phyloP scores from a whole-genome alignment of 2,113 vertebrate species.

The Penelope pileata region DNA sequence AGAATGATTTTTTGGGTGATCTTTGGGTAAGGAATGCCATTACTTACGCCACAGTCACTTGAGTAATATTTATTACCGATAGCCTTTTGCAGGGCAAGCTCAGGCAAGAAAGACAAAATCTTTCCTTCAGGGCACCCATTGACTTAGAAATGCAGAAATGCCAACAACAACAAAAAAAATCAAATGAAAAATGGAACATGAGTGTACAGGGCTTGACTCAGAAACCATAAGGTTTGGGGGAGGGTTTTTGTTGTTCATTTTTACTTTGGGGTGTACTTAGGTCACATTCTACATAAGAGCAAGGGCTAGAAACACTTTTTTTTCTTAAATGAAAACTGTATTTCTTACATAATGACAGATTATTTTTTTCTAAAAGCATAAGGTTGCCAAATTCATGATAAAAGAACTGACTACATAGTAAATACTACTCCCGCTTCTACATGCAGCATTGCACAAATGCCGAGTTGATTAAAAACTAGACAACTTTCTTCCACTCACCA shows the following conservation, averaged over 20 bases:
- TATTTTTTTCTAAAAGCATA: neutral
- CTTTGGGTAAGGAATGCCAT: conserved; percentile 47
- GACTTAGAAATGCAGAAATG: conserved; percentile 31
- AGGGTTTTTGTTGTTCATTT: neutral
- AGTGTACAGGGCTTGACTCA: conserved; percentile 8
- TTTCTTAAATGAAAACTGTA: neutral
- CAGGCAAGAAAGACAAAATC: conserved; percentile 50
- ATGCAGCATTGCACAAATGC: neutral
- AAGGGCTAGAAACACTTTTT: neutral
- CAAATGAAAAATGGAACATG: conserved; percentile 1
- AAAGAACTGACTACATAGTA: neutral
- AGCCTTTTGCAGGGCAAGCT: conserved; percentile 5
- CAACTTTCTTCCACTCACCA: neutral
- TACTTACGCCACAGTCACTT: conserved; percentile 41
- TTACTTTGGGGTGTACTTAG: neutral
- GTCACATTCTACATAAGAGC: neutral
- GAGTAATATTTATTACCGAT: conserved; percentile 34
- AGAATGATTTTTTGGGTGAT: neutral
- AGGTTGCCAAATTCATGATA: neutral
- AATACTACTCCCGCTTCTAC: neutral
- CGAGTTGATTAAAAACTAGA: neutral
- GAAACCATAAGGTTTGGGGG: neutral
- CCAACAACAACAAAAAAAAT: neutral
- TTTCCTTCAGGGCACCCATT: conserved; percentile 37
- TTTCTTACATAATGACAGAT: neutral